A percentile compares a stretch with the other conserved stretches of the same genome.
Evolutionary conservation across 2,113 vertebrate genomes (phyloP).

Genomic region (Himantopus leucocephalus): DNA sequence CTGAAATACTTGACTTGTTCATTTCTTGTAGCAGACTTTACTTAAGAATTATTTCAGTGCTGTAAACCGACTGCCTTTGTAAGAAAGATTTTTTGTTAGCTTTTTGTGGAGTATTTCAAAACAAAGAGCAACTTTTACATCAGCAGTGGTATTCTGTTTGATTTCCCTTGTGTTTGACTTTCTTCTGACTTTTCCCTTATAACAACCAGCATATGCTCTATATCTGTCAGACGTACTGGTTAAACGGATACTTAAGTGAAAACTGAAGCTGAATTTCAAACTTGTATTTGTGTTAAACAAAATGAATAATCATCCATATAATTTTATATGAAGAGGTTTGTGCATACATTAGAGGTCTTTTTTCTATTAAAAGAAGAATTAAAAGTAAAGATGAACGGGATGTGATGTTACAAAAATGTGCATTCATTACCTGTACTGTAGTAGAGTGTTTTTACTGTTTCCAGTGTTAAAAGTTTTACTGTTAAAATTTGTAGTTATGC

Average conservation of each 20-base stretch:
- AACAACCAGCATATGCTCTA: neutral
- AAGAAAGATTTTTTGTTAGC: constrained; percentile 41
- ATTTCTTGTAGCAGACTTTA: constrained; percentile 45
- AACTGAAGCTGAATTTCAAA: neutral
- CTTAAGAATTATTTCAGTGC: constrained; percentile 38
- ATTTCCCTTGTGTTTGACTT: neutral
- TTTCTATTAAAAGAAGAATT: neutral
- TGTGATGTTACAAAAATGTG: neutral
- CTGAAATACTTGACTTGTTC: constrained; percentile 41
- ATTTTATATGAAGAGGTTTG: neutral
- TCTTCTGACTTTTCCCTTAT: neutral
- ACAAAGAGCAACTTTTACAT: constrained; percentile 16
- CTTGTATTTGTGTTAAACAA: neutral
- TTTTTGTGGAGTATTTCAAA: constrained; percentile 42
- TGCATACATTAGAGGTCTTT: neutral
- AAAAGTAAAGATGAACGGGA: neutral
- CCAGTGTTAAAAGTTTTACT: neutral
- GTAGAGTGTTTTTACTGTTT: neutral
- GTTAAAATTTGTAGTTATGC: neutral
- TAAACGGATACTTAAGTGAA: neutral
- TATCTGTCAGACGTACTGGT: neutral
- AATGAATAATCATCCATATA: neutral
- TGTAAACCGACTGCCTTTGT: constrained; percentile 29
- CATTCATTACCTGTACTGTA: neutral
- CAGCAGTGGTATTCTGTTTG: neutral